Evolutionary conservation across 2,113 vertebrate genomes (phyloP).

Genomic region (Camelus dromedarius): DNA sequence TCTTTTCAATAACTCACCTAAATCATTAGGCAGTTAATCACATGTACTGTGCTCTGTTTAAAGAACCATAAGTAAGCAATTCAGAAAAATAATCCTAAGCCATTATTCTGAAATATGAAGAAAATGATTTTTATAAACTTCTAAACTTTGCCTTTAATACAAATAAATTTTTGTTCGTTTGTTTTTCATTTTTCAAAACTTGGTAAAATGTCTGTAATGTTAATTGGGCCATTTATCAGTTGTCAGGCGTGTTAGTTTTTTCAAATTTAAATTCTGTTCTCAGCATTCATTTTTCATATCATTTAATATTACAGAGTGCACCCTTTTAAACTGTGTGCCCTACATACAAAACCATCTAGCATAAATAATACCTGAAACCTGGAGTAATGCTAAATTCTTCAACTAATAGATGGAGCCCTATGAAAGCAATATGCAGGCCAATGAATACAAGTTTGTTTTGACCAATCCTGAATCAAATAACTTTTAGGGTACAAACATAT

Average conservation of each 20-base stretch:
- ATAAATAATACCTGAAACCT: slow-evolving; percentile 76
- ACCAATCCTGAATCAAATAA: slow-evolving; percentile 20
- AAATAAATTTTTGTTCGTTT: slow-evolving; percentile 69
- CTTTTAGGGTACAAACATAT: neutral
- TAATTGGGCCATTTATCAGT: slow-evolving; percentile 77
- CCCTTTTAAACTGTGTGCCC: slow-evolving; percentile 77
- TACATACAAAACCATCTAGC: slow-evolving; percentile 74
- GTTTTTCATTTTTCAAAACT: slow-evolving; percentile 67
- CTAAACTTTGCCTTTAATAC: slow-evolving; percentile 59
- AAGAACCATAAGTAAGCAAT: slow-evolving; percentile 61
- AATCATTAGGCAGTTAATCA: slow-evolving; percentile 28
- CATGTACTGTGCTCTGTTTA: neutral
- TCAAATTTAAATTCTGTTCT: slow-evolving; percentile 54
- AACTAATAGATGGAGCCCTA: slow-evolving; percentile 60
- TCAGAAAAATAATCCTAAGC: slow-evolving; percentile 64
- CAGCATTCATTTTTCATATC: slow-evolving; percentile 82
- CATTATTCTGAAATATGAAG: slow-evolving; percentile 32
- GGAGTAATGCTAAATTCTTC: slow-evolving; percentile 64
- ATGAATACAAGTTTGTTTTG: slow-evolving; percentile 36
- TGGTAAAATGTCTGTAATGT: slow-evolving; percentile 62
- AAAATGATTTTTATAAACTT: slow-evolving; percentile 48
- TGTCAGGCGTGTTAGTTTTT: slow-evolving; percentile 67
- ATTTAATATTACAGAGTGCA: slow-evolving; percentile 81
- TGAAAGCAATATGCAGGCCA: slow-evolving; percentile 59
- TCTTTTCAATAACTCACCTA: neutral